A percentile compares a stretch with the other conserved stretches of the same genome.
These are phyloP conservation scores for Nezara viridula DNA, from an alignment of 2,888 invertebrate genomes.

Conservation along the genomic window DNA sequence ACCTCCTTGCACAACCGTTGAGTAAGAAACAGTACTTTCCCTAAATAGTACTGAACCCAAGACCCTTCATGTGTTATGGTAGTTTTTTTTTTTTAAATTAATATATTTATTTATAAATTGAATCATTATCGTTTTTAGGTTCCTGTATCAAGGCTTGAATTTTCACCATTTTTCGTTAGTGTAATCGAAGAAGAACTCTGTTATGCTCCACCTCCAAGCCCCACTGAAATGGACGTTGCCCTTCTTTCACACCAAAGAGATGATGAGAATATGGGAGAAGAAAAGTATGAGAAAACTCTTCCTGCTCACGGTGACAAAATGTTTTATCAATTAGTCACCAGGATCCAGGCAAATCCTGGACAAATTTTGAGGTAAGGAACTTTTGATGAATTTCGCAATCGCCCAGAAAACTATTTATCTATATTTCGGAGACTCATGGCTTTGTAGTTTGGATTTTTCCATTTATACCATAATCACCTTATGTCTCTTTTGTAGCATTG, in stretches of 20 bases:
- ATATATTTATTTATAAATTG: too few relatives aligned
- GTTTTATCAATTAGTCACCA: constrained; percentile 84
- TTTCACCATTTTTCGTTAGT: constrained; percentile 73
- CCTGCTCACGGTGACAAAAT: constrained; percentile 87
- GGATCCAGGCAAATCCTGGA: constrained; percentile 81
- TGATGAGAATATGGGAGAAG: constrained; percentile 68
- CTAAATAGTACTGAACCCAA: too few relatives aligned
- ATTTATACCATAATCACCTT: too few relatives aligned
- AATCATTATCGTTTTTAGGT: constrained; percentile 60
- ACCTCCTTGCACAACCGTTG: too few relatives aligned
- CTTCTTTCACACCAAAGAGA: constrained; percentile 75
- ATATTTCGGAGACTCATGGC: too few relatives aligned
- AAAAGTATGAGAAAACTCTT: constrained; percentile 83
- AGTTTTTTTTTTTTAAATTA: too few relatives aligned
- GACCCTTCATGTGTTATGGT: too few relatives aligned
- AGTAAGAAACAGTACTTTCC: too few relatives aligned
- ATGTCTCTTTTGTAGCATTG: too few relatives aligned
- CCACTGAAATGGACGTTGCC: constrained; percentile 72
- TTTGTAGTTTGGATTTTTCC: too few relatives aligned
- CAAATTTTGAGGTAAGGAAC: constrained; percentile 82
- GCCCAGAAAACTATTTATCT: too few relatives aligned
- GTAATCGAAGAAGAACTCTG: constrained; percentile 74
- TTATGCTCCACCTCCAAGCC: constrained; percentile 68
- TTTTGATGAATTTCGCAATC: not conserved
- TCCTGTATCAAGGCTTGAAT: constrained; percentile 68